phyloP scores from a whole-genome alignment of 2,888 invertebrate species.

The Amphipoea oculea region DNA sequence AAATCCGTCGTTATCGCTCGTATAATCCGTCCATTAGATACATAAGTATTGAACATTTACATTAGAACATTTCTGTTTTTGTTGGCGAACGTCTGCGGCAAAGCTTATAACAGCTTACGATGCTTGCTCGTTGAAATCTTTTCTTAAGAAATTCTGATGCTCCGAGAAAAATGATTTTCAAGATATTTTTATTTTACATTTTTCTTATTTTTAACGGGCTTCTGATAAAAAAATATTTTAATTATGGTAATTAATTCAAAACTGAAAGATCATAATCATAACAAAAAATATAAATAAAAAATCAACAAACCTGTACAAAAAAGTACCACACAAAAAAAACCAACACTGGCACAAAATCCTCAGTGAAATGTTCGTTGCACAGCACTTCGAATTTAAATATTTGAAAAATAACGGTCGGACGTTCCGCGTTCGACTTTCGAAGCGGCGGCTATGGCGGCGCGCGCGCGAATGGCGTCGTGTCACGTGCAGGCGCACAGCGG shows the following conservation, averaged over 20 bases:
- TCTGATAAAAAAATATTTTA: neutral
- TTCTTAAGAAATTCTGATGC: constrained; percentile 70
- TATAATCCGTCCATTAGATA: constrained; percentile 49
- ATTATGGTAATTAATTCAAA: neutral
- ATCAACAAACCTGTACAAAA: constrained; percentile 77
- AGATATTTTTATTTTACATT: neutral
- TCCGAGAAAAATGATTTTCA: neutral
- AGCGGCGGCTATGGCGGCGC: constrained; percentile 86
- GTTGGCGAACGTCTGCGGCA: constrained; percentile 55
- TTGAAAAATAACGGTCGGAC: constrained; percentile 75
- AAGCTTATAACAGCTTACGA: constrained; percentile 58
- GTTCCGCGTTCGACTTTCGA: constrained; percentile 80
- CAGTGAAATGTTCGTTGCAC: constrained; percentile 81
- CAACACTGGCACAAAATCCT: constrained; percentile 87
- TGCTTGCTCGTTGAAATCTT: constrained; percentile 84
- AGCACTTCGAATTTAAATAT: constrained; percentile 80
- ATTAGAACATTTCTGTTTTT: constrained; percentile 57
- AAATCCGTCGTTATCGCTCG: constrained; percentile 35
- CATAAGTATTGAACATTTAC: constrained; percentile 42
- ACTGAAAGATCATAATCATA: neutral
- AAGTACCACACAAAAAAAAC: constrained; percentile 69
- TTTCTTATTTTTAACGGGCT: neutral
- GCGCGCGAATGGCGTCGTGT: constrained; percentile 88
- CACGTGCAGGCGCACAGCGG: constrained; percentile 81
- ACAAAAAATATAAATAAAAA: constrained; percentile 50